Evolutionary conservation across 1,140 invertebrate species (phyloP), one percentile per base, ranked within the genome.

Genomic region (Drosophila ananassae): DNA sequence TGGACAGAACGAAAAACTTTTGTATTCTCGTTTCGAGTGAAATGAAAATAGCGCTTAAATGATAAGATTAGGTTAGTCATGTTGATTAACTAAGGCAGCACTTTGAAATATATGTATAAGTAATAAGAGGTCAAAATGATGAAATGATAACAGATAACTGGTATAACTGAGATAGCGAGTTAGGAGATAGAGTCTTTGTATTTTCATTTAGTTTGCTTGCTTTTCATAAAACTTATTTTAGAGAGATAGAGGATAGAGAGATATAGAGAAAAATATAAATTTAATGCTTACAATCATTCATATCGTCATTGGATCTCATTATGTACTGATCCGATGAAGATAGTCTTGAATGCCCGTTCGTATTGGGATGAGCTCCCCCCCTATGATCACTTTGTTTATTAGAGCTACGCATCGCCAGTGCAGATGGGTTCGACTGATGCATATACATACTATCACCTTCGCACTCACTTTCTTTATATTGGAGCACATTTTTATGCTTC

Each of bases 391-490:
- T 91, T 90, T 91, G 90, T 91, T 92, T 92, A 72, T 87, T 87
- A 87, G 91, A 87, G 91, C 90, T 92, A 91, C 91, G 91, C 90
- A 92, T 92, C 90, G 91, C 79, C 91, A 92, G 80, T 85, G 91
- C 90, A 85, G 91, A 91, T 90, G 91, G 91, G 79, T 92, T 92
- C 87, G 90, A 90, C 87, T 92, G 91, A 92, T 92, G 91, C 90
- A 91, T 90, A 90, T 91, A 92, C 91, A 92, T 92, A 91, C 78
- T 92, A 89, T 92, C 91, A 92, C 91, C 91, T 92, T 92, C 91
- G 89, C 92, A 97, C 97, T 97, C 94, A 98, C 97, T 98, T 95
- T 98, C 97, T 96, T 98, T 98, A 93, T 98, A 98, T 92, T 98
- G 97, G 74, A 98, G 94, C 69, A 98, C 97, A 93, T 98, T 98